A percentile compares a stretch with the other conserved stretches of the same genome.
Conservation (phyloP, 2,888 invertebrate genomes). For the Dromius quadrimaculatus region DNA sequence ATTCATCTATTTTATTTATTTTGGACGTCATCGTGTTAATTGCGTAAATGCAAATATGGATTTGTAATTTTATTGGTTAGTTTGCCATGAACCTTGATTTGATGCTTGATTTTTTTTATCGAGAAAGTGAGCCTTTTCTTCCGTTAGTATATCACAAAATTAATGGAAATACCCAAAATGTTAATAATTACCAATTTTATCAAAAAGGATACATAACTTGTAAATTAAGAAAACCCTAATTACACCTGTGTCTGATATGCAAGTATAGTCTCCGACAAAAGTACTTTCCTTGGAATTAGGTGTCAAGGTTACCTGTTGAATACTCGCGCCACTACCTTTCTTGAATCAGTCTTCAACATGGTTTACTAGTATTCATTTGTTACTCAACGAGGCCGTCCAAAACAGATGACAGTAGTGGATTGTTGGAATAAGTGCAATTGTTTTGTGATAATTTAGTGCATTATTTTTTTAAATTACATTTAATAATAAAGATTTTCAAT, state of each 20-base stretch:
- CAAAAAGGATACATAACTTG: conserved; percentile 13
- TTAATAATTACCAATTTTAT: no score
- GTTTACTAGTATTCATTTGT: conserved; percentile 28
- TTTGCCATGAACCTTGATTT: conserved; percentile 30
- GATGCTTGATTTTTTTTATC: no score
- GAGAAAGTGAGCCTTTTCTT: no score
- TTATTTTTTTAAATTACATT: neutral
- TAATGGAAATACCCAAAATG: no score
- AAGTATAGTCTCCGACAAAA: neutral
- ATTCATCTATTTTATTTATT: conserved; percentile 17
- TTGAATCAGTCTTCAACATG: conserved; percentile 32
- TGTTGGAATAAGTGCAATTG: neutral
- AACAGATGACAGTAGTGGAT: conserved; percentile 6
- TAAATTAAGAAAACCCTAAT: conserved; percentile 13
- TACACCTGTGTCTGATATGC: conserved; percentile 2
- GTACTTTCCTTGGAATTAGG: conserved; percentile 19
- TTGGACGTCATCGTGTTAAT: conserved; percentile 16
- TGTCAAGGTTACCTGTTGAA: conserved; percentile 37
- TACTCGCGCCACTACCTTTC: conserved; percentile 33
- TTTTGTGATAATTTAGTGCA: conserved; percentile 2
- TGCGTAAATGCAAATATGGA: conserved; percentile 29
- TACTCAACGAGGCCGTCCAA: conserved; percentile 7
- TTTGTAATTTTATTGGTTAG: conserved; percentile 6
- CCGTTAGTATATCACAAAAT: no score
- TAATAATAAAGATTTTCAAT: neutral